phyloP scores from a whole-genome alignment of 2,888 invertebrate genomes.

The Serrognathus titanus region DNA sequence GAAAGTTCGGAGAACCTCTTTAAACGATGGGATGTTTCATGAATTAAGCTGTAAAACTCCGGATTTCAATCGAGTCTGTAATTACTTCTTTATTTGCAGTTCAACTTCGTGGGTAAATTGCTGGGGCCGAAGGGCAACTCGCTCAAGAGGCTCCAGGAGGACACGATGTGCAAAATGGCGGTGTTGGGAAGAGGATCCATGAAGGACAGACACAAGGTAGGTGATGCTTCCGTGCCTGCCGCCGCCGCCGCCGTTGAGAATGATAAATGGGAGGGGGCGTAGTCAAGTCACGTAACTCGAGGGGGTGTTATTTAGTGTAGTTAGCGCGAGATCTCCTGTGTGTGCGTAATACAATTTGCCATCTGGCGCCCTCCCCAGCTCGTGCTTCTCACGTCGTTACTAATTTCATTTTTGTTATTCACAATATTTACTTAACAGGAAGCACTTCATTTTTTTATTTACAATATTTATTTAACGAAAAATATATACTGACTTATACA shows the following conservation, averaged over 20 bases:
- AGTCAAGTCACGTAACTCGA: background rate
- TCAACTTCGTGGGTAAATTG: constrained; percentile 93
- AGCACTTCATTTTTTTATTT: too few species aligned
- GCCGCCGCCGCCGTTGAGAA: background rate
- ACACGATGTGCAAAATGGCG: constrained; percentile 95
- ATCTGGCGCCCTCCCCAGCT: constrained; percentile 7
- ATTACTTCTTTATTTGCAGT: constrained; percentile 56
- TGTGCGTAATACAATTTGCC: constrained; percentile 1
- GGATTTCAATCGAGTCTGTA: background rate
- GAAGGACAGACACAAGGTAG: constrained; percentile 87
- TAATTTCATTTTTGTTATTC: too few species aligned
- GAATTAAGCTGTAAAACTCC: background rate
- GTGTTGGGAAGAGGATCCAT: constrained; percentile 90
- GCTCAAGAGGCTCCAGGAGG: constrained; percentile 86
- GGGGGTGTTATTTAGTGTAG: constrained; percentile 10
- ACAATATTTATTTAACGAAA: too few species aligned
- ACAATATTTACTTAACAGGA: too few species aligned
- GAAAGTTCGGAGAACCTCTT: background rate
- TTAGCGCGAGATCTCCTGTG: constrained; percentile 12
- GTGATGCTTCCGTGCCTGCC: constrained; percentile 14
- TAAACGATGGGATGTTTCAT: too few species aligned
- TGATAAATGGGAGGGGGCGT: background rate
- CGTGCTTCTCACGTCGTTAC: background rate
- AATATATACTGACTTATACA: too few species aligned
- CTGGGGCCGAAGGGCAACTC: constrained; percentile 93